Evolutionary conservation across 2,888 invertebrate genomes (phyloP), one percentile per base, ranked within the genome.

Genomic region (Unio delphinus): DNA sequence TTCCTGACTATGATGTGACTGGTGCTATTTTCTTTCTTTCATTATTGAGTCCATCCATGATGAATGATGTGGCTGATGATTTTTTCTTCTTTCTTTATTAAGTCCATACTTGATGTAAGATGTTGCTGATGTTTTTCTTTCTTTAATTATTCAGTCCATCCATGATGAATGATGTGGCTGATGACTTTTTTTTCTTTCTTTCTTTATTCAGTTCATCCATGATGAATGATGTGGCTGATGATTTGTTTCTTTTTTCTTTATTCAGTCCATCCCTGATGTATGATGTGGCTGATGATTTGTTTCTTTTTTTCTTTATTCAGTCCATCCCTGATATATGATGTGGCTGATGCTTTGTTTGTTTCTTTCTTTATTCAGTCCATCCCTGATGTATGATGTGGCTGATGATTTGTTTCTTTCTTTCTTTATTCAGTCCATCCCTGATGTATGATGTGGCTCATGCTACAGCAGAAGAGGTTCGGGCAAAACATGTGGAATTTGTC

Each of bases 381-480:
- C 34, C 34, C 34, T 34, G 1, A 34, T 34, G 34, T 34, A 34
- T 34, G 34, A 6, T 34, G 34, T 34, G 34, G 34, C 34, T 34
- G 8, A 34, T 34, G 34, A n/a, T 6, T 34, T 3, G 15, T 45
- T 45, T 58, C 54, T 61, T n/a, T 61, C 2, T 45, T 45, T 45
- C 11, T 3, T 45, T 45, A 28, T 69, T 4, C 59, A 80, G 79
- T 63, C 70, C 75, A n/a, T 73, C 77, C 23, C 56, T 80, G 56
- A 67, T 80, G 28, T 65, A 67, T 55, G 64, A 70, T 7, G 80
- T 80, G 23, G 79, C 80, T 20, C 65, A 76, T 56, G 80, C 80
- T 20, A 76, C 78, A 11, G 73, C 73, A 20, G 64, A 72, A 15
- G 80, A 81, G 60, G 76, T 81, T 23, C 68, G 76, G 17, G 80